Percentiles rank a stretch among this genome's conserved stretches.
Evolutionary conservation across 2,888 invertebrate species (phyloP).

Genomic region (Maniola hyperantus): DNA sequence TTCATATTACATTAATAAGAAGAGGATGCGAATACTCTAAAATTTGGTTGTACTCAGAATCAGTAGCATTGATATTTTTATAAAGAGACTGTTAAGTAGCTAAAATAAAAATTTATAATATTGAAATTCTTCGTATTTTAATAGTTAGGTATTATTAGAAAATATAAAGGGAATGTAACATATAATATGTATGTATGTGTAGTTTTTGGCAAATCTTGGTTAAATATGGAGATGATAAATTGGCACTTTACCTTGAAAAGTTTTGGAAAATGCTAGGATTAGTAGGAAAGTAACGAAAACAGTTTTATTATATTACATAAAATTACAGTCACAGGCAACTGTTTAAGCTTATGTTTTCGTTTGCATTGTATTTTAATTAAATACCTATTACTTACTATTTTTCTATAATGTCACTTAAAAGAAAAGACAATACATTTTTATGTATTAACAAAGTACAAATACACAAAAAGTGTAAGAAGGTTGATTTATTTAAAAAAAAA

Average conservation of each 20-base stretch:
- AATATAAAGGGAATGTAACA: background rate
- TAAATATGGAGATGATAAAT: background rate
- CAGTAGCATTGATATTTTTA: background rate
- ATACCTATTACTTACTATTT: too few relatives aligned
- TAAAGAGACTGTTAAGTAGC: background rate
- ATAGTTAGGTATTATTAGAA: background rate
- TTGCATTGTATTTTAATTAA: background rate
- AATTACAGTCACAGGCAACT: background rate
- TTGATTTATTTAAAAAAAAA: background rate
- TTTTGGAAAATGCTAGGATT: background rate
- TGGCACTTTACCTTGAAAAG: background rate
- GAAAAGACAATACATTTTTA: background rate
- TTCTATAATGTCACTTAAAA: too few relatives aligned
- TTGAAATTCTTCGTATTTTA: background rate
- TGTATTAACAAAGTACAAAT: conserved; percentile 12
- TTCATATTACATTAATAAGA: too few relatives aligned
- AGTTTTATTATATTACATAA: background rate
- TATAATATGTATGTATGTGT: too few relatives aligned
- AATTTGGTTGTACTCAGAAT: too few relatives aligned
- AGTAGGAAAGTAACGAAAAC: background rate
- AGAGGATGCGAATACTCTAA: too few relatives aligned
- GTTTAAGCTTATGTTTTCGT: background rate
- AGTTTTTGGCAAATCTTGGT: conserved; percentile 1
- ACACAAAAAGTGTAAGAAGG: background rate
- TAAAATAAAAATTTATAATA: too few relatives aligned